Percentiles rank a stretch among this genome's conserved stretches.
Evolutionary conservation across 2,888 invertebrate species (phyloP).

Genomic region (Meiosimyza platycephala): DNA sequence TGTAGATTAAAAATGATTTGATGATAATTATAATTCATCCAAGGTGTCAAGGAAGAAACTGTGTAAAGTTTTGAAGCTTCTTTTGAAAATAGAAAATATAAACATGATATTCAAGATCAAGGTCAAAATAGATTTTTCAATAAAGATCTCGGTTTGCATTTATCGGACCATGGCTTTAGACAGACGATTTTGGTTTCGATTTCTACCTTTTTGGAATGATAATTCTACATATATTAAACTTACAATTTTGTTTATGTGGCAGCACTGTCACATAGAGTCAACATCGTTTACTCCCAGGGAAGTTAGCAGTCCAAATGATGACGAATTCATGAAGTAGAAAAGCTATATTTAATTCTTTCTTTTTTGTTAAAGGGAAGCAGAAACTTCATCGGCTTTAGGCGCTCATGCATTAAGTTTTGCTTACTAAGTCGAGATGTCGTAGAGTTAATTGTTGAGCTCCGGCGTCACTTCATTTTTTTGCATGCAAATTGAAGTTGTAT

Average conservation of each 20-base stretch:
- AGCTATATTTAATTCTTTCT: neutral
- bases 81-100: too few species aligned
- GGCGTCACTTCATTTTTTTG: slow-evolving; percentile 5
- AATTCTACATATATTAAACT: too few species aligned
- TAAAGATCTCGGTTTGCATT: too few species aligned
- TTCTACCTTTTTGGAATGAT: too few species aligned
- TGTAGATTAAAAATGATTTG: too few species aligned
- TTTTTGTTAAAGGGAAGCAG: slow-evolving; percentile 12
- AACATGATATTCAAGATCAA: too few species aligned
- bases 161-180: too few species aligned
- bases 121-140: too few species aligned
- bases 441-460: slow-evolving; percentile 26
- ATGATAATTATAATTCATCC: too few species aligned
- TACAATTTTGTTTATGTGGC: neutral
- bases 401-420: slow-evolving; percentile 31
- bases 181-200: too few species aligned
- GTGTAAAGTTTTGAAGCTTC: too few species aligned
- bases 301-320: slow-evolving; percentile 18
- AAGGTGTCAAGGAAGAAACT: too few species aligned
- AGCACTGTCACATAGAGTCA: neutral
- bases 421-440: neutral
- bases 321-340: slow-evolving; percentile 21
- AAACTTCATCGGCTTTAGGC: slow-evolving; percentile 12
- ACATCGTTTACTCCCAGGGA: slow-evolving; percentile 12
- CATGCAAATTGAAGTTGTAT: slow-evolving; percentile 22